Evolutionary conservation across 2,888 invertebrate genomes (phyloP), one percentile per base, ranked within the genome.

Genomic region (Meteorus colon): DNA sequence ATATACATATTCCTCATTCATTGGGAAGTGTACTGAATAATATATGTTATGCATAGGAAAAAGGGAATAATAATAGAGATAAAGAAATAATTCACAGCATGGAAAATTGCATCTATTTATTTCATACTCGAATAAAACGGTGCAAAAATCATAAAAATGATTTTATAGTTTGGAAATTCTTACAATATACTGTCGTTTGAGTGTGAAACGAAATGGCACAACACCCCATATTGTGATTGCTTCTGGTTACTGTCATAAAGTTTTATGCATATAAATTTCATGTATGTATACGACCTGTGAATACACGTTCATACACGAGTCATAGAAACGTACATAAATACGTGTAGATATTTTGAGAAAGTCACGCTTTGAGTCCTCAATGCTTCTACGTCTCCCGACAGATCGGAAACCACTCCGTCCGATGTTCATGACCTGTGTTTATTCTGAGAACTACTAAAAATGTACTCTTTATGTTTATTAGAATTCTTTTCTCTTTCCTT

Each of bases 391-490:
- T 72, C 34, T 48, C 59, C 68, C 62, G 86, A 86, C 86, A 86
- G 85, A 86, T 86, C 86, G 86, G 84, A 86, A 86, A 85, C 83
- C 83, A 77, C 48, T 48, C 4, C 78, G 81, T 82, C 83, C 81
- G 83, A 85, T 85, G 86, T 86, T 86, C 85, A 85, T 85, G 83
- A 83, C 82, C 10, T 14, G 14, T 14, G 62, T 29, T 62, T 62
- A 31, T 81, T 82, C 77, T 69, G 74, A 78, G 76, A 72, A 63
- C 80, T 77, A 84, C 86, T 24, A 24, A 24, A 24, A 24, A 24
- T 24, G 24, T 24, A 24, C 34, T 34, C 34, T 34, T 8, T 34
- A 6, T 34, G 4, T 34, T 34, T 34, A 6, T 34, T 34, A 6
- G 5, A 34, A 6, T 34, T 34, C 4, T 34, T 34, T 8, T 4